phyloP scores from a whole-genome alignment of 92 coral and sea anemone species.

The Phymanthus crucifer region DNA sequence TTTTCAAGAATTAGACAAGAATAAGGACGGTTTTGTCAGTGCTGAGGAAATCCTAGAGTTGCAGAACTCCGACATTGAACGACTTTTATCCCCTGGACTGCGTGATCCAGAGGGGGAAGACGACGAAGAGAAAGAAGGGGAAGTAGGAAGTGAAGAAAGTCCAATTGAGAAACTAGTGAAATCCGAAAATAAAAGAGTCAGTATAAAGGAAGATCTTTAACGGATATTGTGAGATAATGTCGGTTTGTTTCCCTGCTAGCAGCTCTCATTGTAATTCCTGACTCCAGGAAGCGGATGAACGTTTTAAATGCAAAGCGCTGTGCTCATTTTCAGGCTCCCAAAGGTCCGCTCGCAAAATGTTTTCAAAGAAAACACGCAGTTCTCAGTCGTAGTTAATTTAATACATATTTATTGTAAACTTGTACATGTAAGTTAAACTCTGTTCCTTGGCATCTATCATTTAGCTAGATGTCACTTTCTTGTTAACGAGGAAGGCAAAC shows the following conservation, averaged over 20 bases:
- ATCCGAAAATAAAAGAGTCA: background rate
- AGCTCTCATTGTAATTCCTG: too few relatives aligned
- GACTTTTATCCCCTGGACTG: conserved; percentile 29
- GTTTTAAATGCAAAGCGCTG: too few relatives aligned
- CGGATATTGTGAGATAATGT: background rate
- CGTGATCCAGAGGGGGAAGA: conserved; percentile 43
- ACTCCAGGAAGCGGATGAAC: too few relatives aligned
- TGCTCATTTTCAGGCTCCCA: too few relatives aligned
- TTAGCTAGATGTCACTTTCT: too few relatives aligned
- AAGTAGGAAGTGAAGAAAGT: conserved; percentile 9
- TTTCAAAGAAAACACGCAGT: too few relatives aligned
- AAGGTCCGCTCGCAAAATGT: too few relatives aligned
- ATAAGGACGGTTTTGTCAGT: conserved; percentile 73
- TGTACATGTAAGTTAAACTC: too few relatives aligned
- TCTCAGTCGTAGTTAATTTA: too few relatives aligned
- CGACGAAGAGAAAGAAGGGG: conserved; percentile 21
- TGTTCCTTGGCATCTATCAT: too few relatives aligned
- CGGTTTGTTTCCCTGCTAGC: background rate
- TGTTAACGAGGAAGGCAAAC: too few relatives aligned
- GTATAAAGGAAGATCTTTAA: conserved; percentile 26
- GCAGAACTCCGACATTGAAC: conserved; percentile 44
- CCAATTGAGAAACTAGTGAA: background rate
- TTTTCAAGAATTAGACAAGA: conserved; percentile 66
- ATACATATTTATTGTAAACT: too few relatives aligned
- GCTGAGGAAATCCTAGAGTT: conserved; percentile 68